Evolutionary conservation across 2,888 invertebrate species (phyloP).

Genomic region (Cybosia mesomella): DNA sequence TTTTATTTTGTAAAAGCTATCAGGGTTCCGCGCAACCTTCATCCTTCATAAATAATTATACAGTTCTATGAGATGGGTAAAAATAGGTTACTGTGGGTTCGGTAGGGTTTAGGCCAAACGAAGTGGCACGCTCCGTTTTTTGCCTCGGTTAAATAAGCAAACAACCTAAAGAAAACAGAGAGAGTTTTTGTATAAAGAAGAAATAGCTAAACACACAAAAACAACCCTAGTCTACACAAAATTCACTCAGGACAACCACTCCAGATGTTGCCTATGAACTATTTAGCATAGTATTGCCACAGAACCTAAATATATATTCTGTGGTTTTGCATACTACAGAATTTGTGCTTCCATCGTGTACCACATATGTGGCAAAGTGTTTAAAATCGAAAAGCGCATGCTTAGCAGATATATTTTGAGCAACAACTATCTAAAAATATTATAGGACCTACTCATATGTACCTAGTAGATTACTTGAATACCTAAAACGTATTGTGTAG

Average conservation of each 20-base stretch:
- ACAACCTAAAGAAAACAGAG: neutral
- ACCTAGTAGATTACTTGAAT: no score
- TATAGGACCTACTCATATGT: no score
- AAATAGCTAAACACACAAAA: neutral
- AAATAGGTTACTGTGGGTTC: neutral
- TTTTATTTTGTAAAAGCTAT: no score
- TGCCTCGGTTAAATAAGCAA: no score
- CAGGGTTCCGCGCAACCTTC: no score
- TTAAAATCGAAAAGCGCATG: neutral
- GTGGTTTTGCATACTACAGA: neutral
- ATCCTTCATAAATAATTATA: neutral
- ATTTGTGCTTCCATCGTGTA: no score
- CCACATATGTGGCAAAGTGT: neutral
- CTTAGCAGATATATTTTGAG: no score
- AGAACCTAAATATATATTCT: neutral
- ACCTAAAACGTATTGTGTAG: no score
- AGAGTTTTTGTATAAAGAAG: neutral
- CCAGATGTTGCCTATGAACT: conserved; percentile 2
- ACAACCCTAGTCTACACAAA: conserved; percentile 1
- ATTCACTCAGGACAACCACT: neutral
- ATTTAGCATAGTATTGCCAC: neutral
- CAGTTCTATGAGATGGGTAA: neutral
- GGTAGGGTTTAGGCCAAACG: no score
- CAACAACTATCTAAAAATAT: no score
- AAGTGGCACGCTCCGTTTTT: no score